Base-by-base conservation (phyloP, 2,113 vertebrate genomes). In the Seriola dumerili region DNA sequence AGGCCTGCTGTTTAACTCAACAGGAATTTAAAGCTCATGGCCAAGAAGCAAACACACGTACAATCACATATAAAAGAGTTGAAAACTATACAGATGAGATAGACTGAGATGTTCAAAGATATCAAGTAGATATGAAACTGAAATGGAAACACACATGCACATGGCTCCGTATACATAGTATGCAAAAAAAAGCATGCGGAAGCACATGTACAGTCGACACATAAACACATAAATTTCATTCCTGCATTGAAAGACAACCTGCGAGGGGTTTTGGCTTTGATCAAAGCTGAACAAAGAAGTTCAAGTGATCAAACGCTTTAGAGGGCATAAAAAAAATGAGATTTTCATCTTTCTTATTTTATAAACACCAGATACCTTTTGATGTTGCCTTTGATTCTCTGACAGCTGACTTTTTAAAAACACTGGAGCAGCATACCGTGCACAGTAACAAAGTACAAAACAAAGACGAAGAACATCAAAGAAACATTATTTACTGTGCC, bases 21-120 rank as follows among this genome's bases (percentile, higher is more conserved):
- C n/a, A 78, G 42, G 59, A 84, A 72, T 78, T 48, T 79, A 8
- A 74, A 70, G 62, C 61, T 71, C 58, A 14, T 0, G 10, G 4
- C 1, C 8, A 52, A 59, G 25, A 78, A 25, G 63, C 57, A 78
- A 44, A 61, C 25, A 59, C 48, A 72, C 40, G 36, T 19, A 5
- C 0, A 79, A 13, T 16, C 32, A n/a, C 52, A 55, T 14, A 67
- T 21, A 70, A 4, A 62, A 44, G 21, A 23, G 8, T 59, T 38
- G 21, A 48, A 67, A 23, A 54, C 50, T 8, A 2, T 12, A 29
- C 21, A 40, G 42, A 68, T 50, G 14, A 54, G 46, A 72, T 25
- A 8, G 0, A 66, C 21, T 67, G n/a, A 55, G n/a, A 67, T 23
- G 13, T 17, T 34, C 8, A 64, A 52, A 16, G 68, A 69, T 50